Base-by-base conservation (phyloP, 2,113 vertebrate species). In the Trachemys scripta region DNA sequence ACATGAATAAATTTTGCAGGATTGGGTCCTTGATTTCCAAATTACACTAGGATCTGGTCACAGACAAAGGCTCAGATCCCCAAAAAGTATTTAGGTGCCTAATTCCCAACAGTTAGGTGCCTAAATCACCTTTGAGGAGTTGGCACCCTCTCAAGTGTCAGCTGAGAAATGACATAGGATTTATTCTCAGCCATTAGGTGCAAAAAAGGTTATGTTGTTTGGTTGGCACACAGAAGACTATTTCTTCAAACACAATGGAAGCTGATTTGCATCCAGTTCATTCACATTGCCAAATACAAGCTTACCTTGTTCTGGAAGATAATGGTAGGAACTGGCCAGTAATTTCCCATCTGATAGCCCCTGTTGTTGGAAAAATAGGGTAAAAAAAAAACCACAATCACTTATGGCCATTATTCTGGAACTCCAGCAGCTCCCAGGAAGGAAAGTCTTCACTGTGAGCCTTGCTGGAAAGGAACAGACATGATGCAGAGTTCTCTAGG, bases 321-420 rank as follows among this genome's bases (percentile, higher is more conserved):
- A 65, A 86, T 75, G 38, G 2, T 62, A 25, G 13, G 31, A 56
- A 2, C 88, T 14, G 51, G 57, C 27, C 22, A 31, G 42, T 14
- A 4, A 56, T 90, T 56, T 85, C 6, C 8, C 10, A 29, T 42
- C 7, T n/a, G 84, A 5, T 25, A 84, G 9, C 51, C 29, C 49
- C 12, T 17, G 53, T 59, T 3, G 1, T n/a, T 5, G 10, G 10
- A 54, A 8, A 19, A 1, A 27, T 27, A 10, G 16, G n/a, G n/a
- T n/a, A n/a, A 42, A 42, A 19, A 65, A 27, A 22, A 38, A 47
- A 22, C 24, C 76, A 53, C 17, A 35, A 62, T 31, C 59, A 62
- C 29, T n/a, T 14, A 10, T 50, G 9, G 3, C 22, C 8, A 65
- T 49, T 84, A 5, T 53, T 88, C 45, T 86, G 27, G 13, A 47